Conservation (phyloP, 64 coral and sea anemone species). For the Porites australiensis region DNA sequence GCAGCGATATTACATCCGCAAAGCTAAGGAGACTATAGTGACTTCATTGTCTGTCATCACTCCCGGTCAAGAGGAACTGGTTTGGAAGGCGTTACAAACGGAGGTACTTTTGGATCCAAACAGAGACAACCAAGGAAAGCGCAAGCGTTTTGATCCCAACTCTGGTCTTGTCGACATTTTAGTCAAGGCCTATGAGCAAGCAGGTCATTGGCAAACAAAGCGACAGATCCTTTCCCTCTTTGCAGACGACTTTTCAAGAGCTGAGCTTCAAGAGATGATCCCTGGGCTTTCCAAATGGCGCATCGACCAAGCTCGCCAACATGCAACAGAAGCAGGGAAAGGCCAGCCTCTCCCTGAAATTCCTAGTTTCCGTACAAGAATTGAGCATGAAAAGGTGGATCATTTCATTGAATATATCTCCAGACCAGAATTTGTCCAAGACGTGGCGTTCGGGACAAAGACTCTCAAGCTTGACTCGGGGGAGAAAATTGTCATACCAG, state of each 20-base stretch:
- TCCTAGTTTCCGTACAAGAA: too few relatives aligned
- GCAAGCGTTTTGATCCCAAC: constrained; percentile 31
- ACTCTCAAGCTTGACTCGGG: constrained; percentile 54
- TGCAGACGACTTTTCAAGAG: constrained; percentile 22
- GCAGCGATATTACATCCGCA: constrained; percentile 52
- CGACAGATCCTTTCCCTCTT: constrained; percentile 48
- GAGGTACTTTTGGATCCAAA: constrained; percentile 1
- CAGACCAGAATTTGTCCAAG: too few relatives aligned
- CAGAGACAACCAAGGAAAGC: constrained; percentile 11
- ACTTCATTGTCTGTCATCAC: constrained; percentile 30
- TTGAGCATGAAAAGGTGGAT: too few relatives aligned
- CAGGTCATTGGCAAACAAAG: constrained; percentile 19
- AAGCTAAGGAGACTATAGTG: constrained; percentile 30
- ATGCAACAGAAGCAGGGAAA: constrained; percentile 35
- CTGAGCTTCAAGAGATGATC: constrained; percentile 13
- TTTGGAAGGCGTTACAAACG: constrained; percentile 10
- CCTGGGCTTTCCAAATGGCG: constrained; percentile 38
- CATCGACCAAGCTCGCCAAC: constrained; percentile 45
- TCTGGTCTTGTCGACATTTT: constrained; percentile 22
- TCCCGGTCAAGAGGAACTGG: constrained; percentile 29
- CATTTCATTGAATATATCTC: too few relatives aligned
- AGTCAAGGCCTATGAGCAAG: not conserved
- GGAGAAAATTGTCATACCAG: constrained; percentile 41
- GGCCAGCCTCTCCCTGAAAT: constrained; percentile 25
- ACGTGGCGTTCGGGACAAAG: not conserved